Conservation (phyloP, 1,140 invertebrate species). For the Pachyrhynchus sulphureomaculatus region DNA sequence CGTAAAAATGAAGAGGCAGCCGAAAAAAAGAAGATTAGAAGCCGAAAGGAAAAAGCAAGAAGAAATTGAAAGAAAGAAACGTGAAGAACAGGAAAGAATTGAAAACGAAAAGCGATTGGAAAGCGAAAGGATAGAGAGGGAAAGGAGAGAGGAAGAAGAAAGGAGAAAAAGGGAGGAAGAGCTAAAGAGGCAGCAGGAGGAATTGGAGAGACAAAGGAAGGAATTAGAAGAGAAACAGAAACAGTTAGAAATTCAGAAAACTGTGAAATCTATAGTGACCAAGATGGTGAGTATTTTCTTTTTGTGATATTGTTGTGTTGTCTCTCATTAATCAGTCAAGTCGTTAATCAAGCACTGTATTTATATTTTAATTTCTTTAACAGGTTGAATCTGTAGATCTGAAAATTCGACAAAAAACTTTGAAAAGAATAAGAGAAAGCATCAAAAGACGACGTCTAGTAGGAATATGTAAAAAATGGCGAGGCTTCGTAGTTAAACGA, state of each 20-base stretch:
- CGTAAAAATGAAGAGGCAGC: constrained; percentile 39
- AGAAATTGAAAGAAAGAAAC: constrained; percentile 31
- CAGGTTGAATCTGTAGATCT: constrained; percentile 25
- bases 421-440: constrained; percentile 47
- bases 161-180: constrained; percentile 14
- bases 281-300: constrained; percentile 45
- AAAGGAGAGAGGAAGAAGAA: constrained; percentile 25
- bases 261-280: constrained; percentile 32
- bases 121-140: constrained; percentile 14
- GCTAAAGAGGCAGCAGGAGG: constrained; percentile 17
- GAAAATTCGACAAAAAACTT: constrained; percentile 49
- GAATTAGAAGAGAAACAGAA: constrained; percentile 32
- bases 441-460: constrained; percentile 49
- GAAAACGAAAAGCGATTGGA: constrained; percentile 15
- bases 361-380: neutral
- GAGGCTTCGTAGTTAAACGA: constrained; percentile 48
- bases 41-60: constrained; percentile 50
- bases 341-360: too few relatives aligned
- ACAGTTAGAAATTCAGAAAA: constrained; percentile 32
- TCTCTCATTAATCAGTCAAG: too few relatives aligned
- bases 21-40: constrained; percentile 48
- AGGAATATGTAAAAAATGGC: constrained; percentile 54
- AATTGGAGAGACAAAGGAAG: constrained; percentile 16
- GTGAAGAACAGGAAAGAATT: constrained; percentile 27
- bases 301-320: too few relatives aligned